These are phyloP conservation scores for Carterocephalus palaemon DNA, from an alignment of 2,888 invertebrate genomes.

Conservation along the genomic window DNA sequence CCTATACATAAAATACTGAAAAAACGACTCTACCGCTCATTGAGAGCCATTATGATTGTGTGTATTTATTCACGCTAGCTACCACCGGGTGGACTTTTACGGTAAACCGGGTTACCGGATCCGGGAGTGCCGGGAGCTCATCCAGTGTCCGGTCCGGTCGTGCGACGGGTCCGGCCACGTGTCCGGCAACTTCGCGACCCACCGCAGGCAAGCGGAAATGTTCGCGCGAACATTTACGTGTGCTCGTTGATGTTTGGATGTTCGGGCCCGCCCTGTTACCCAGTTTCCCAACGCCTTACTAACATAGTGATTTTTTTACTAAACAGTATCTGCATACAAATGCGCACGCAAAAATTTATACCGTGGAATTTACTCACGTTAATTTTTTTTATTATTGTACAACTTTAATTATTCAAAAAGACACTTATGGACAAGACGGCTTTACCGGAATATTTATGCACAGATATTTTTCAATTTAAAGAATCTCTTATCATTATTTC, in stretches of 20 bases:
- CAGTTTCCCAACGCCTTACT: constrained; percentile 16
- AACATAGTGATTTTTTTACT: constrained; percentile 20
- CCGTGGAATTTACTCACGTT: too few species aligned
- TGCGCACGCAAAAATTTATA: too few species aligned
- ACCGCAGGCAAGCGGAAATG: constrained; percentile 86
- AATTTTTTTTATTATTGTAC: too few species aligned
- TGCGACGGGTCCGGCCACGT: constrained; percentile 94
- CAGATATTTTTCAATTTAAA: too few species aligned
- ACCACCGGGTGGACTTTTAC: constrained; percentile 63
- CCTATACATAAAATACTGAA: too few species aligned
- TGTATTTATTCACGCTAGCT: constrained; percentile 55
- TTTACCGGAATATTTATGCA: too few species aligned
- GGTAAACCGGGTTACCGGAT: constrained; percentile 73
- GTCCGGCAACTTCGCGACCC: constrained; percentile 93
- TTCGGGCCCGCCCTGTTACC: constrained; percentile 12
- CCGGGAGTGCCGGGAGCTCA: constrained; percentile 85
- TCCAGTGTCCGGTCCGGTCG: constrained; percentile 88
- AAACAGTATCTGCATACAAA: background rate
- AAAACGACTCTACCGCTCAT: too few species aligned
- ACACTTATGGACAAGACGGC: too few species aligned
- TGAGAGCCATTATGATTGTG: constrained; percentile 10
- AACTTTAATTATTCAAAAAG: too few species aligned
- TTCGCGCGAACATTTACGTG: constrained; percentile 43
- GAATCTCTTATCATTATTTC: too few species aligned
- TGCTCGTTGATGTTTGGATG: constrained; percentile 27